Conservation (phyloP, 2,113 vertebrate genomes). For the Rhynchomys soricoides region DNA sequence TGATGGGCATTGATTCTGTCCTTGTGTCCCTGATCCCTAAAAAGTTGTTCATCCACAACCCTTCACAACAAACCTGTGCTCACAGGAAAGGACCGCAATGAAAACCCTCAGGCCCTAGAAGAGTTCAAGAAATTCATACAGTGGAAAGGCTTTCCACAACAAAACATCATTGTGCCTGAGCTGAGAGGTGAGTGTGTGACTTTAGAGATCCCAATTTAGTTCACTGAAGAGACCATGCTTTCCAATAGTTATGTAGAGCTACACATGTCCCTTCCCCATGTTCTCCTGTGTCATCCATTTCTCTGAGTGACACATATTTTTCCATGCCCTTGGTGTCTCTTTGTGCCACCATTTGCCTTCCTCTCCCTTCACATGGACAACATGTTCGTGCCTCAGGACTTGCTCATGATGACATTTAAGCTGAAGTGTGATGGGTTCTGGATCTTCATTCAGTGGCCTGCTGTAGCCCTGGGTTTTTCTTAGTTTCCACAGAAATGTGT, state of each 20-base stretch:
- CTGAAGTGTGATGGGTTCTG: neutral
- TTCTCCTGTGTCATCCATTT: neutral
- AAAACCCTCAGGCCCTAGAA: neutral
- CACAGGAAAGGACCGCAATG: neutral
- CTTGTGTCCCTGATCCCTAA: neutral
- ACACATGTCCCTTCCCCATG: neutral
- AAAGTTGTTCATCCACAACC: accelerated
- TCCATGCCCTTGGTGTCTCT: neutral
- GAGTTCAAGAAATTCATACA: neutral
- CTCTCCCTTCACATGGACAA: neutral
- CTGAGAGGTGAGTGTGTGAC: neutral
- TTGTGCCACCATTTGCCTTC: too few relatives aligned
- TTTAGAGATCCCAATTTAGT: neutral
- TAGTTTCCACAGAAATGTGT: slow-evolving; percentile 21
- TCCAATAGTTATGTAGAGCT: neutral
- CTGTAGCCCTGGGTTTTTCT: neutral
- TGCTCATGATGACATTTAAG: accelerated
- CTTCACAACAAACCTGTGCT: neutral
- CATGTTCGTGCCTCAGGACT: too few relatives aligned
- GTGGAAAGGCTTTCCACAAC: accelerated
- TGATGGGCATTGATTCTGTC: neutral
- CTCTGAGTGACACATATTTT: neutral
- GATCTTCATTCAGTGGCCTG: neutral
- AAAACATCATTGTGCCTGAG: neutral
- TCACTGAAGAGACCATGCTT: neutral